Base-by-base conservation (phyloP, 2,797 vertebrate species). In the Tapera naevia region DNA sequence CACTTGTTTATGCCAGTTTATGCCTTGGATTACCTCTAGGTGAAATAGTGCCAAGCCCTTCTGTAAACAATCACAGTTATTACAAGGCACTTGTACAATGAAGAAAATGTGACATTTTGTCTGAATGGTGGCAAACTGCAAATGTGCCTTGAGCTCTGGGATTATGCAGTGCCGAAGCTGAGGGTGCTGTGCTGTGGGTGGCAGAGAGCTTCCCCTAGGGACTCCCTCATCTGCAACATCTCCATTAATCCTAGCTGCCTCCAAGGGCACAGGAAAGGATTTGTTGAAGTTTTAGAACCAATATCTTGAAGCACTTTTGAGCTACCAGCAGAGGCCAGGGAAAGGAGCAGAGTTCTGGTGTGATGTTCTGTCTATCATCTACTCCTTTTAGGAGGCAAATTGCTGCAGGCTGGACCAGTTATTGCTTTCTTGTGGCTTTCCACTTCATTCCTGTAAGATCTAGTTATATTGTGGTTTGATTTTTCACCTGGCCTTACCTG, bases 301-400 rank as follows among this genome's bases (percentile, higher is more conserved):
- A 71, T 89, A 94, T 95, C 86, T 95, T 97, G 81, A 95, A 95
- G 21, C 71, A 89, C 83, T 95, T 95, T 83, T 80, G 81, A 91
- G 43, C 65, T 92, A 72, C 72, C 71, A 86, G 92, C 75, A 92
- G 89, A 69, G 96, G 43, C 22, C 65, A 92, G 58, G 61, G 81
- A 95, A 94, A 89, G 85, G 89, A 80, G 33, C 25, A 73, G 76
- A 76, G 37, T 14, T 45, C 72, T 79, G 69, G 61, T 88, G 65
- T 75, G 53, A 56, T 80, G 65, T 78, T 93, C 84, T 92, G 72
- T 83, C 79, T 95, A 83, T 46, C 46, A 69, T 57, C 75, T 93
- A 92, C 95, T 87, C 43, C 79, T 91, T 93, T 89, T 10, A 88
- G 58, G 16, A 92, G 84, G 69, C 91, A 92, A 89, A 92, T 65